A percentile compares a stretch with the other conserved stretches of the same genome.
These are phyloP conservation scores for Maniola jurtina DNA, from an alignment of 1,140 invertebrate genomes.

Conservation along the genomic window DNA sequence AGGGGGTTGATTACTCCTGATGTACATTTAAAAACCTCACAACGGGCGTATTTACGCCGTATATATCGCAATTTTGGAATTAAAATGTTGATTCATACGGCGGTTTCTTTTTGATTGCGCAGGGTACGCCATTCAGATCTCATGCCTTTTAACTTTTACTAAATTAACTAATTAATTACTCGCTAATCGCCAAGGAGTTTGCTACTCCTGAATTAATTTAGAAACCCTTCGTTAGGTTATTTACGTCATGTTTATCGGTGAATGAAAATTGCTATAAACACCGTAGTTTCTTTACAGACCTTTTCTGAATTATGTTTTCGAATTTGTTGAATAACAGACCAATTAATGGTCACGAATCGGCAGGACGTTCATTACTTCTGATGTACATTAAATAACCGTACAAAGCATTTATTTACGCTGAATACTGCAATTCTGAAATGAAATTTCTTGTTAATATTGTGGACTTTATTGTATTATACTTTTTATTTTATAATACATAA, in stretches of 20 bases:
- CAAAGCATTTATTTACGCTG: no score
- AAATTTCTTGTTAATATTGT: no score
- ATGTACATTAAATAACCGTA: no score
- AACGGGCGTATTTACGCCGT: conserved; percentile 10
- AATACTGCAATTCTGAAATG: no score
- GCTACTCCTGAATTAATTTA: no score
- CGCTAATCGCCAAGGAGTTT: no score
- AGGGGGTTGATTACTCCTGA: conserved; percentile 63
- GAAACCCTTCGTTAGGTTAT: no score
- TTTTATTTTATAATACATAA: no score
- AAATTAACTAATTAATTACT: no score
- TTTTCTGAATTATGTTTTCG: neutral
- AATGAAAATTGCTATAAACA: neutral
- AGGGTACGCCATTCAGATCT: neutral
- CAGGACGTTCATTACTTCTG: no score
- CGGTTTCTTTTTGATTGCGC: neutral
- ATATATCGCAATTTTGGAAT: conserved; percentile 10
- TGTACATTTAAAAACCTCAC: conserved; percentile 34
- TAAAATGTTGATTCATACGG: neutral
- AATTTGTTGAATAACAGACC: neutral
- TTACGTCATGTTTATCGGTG: neutral
- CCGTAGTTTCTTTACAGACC: neutral
- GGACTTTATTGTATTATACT: no score
- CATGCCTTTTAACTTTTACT: neutral
- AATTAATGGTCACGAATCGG: no score